A percentile compares a stretch with the other conserved stretches of the same genome.
Evolutionary conservation across 37 sponge, comb jelly and placozoan genomes (phyloP).

Genomic region (Cladorhizidae sp.): DNA sequence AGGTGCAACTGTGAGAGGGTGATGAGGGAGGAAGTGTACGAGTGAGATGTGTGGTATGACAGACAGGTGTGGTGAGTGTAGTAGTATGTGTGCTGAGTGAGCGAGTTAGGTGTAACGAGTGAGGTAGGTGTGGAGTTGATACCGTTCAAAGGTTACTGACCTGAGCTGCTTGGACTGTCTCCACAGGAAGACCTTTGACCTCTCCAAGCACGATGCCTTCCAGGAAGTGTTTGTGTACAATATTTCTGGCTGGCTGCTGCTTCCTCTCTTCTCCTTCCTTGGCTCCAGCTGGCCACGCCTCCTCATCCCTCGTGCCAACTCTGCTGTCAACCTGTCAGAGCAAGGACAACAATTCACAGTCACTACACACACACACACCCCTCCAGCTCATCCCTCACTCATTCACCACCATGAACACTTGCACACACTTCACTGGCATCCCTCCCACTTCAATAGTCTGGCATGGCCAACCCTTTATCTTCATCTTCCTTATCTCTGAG

Average conservation of each 20-base stretch:
- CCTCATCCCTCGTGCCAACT: not conserved
- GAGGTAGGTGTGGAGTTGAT: not conserved
- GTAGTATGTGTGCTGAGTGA: too few relatives aligned
- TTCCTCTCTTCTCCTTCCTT: not conserved
- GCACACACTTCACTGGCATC: too few relatives aligned
- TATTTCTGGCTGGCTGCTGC: conserved; percentile 11
- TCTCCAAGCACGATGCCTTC: conserved; percentile 13
- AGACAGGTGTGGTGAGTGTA: not conserved
- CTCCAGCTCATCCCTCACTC: too few relatives aligned
- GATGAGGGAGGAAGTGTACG: not conserved
- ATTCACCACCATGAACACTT: too few relatives aligned
- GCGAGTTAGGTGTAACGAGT: too few relatives aligned
- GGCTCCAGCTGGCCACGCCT: not conserved
- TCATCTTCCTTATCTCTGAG: too few relatives aligned
- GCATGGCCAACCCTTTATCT: too few relatives aligned
- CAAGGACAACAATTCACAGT: too few relatives aligned
- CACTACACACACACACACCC: too few relatives aligned
- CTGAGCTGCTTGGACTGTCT: not conserved
- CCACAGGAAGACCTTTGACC: not conserved
- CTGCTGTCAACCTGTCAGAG: not conserved
- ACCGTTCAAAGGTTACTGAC: too few relatives aligned
- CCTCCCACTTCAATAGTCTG: too few relatives aligned
- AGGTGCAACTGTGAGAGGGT: conserved; percentile 1
- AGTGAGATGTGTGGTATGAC: not conserved
- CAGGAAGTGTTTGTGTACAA: conserved; percentile 29